Base-by-base conservation (phyloP, 2,797 vertebrate genomes). In the Argentina silus region DNA sequence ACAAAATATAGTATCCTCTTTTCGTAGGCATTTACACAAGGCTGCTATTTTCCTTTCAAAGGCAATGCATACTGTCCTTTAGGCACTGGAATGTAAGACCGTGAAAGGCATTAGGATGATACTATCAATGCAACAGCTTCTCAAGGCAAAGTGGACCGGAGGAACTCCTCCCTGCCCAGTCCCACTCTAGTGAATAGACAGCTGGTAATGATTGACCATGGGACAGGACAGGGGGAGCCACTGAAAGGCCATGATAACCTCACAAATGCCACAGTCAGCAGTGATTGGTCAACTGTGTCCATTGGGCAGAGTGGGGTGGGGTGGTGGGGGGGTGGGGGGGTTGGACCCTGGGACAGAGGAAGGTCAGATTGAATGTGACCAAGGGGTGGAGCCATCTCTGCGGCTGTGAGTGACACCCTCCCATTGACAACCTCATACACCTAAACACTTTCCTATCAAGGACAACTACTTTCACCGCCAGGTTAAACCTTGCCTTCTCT, bases 171-270 rank as follows among this genome's bases (percentile, higher is more conserved):
- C n/a, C 50, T n/a, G 12, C 27, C 50, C 27, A 36, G 1, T 78
- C 61, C 14, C 17, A 47, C 42, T 14, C 47, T 48, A 65, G 45
- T 73, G 51, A 70, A 69, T 43, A 14, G 51, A 59, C 77, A 81
- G 70, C 75, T 86, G 83, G 48, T 80, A 88, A 89, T 89, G 69
- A 88, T 89, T 87, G 86, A 89, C 89, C 81, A 68, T 0, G 48
- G 72, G 69, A 77, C 78, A 85, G 72, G 79, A 59, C 78, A 85
- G 72, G 79, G 61, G 68, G 3, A 65, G 73, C 27, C 71, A 76
- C 67, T 69, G 67, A 73, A 78, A 56, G 55, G 75, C 64, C 69
- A 50, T 23, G 78, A 82, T 81, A 79, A 86, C 67, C 81, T 61
- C 50, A 10, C 36, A 10, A 56, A n/a, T 1, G 57, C 72, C 66